Percentiles rank a stretch among this genome's conserved stretches.
Evolutionary conservation across 1,140 invertebrate species (phyloP).

Genomic region (Zaprionus capensis): DNA sequence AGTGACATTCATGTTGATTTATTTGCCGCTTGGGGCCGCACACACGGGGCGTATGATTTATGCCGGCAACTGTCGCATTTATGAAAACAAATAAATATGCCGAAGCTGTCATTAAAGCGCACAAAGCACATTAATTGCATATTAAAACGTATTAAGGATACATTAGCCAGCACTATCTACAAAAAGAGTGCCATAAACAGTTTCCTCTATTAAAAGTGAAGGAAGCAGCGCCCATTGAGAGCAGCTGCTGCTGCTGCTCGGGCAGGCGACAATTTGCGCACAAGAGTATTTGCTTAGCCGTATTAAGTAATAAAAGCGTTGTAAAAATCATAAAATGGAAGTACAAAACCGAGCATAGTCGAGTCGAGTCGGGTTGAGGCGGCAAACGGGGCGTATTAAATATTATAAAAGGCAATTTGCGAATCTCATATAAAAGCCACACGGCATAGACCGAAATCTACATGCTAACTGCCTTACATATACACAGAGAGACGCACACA

Average conservation of each 20-base stretch:
- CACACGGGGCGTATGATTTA: conserved; percentile 64
- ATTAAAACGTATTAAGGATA: conserved; percentile 67
- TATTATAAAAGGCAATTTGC: conserved; percentile 78
- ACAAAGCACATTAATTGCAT: conserved; percentile 68
- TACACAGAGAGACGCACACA: conserved; percentile 24
- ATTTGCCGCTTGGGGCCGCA: conserved; percentile 44
- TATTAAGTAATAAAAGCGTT: conserved; percentile 75
- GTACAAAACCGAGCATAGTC: conserved; percentile 40
- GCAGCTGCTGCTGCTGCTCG: conserved; percentile 24
- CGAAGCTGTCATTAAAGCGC: conserved; percentile 48
- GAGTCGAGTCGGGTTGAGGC: neutral
- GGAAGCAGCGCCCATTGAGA: conserved; percentile 13
- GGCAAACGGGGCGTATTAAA: conserved; percentile 56
- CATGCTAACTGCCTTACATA: conserved; percentile 42
- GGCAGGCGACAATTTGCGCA: conserved; percentile 57
- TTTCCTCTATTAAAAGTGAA: conserved; percentile 51
- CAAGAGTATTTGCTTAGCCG: conserved; percentile 51
- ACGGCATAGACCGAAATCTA: conserved; percentile 49
- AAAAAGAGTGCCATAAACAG: conserved; percentile 41
- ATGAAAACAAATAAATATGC: conserved; percentile 64
- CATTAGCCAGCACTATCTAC: conserved; percentile 54
- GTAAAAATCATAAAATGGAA: conserved; percentile 70
- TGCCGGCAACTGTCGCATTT: conserved; percentile 44
- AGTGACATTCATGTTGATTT: conserved; percentile 63
- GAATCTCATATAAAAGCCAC: conserved; percentile 74